These are phyloP conservation scores for Coendou prehensilis DNA, from an alignment of 2,797 vertebrate species.

Conservation along the genomic window DNA sequence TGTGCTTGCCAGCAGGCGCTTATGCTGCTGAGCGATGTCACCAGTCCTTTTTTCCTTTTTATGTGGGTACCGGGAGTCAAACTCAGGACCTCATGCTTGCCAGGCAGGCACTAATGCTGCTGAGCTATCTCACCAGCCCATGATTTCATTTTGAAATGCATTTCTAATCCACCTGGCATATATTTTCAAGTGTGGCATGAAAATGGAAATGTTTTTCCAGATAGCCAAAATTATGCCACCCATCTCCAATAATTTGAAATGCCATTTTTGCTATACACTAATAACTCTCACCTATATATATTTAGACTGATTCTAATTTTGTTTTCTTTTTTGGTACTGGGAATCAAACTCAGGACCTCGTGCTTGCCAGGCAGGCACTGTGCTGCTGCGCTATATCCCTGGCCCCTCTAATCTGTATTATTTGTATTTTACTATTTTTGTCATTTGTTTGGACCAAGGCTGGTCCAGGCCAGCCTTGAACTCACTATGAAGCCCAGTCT, in stretches of 20 bases:
- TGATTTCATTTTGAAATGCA: background rate
- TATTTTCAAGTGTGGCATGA: background rate
- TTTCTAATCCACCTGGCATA: background rate
- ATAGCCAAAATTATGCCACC: background rate
- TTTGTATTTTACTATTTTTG: background rate
- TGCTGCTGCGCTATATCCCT: too few species aligned
- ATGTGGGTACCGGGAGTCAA: too few species aligned
- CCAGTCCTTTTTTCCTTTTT: too few species aligned
- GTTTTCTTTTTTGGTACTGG: too few species aligned
- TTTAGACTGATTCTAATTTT: background rate
- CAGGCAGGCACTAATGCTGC: too few species aligned
- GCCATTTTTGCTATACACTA: conserved; percentile 29
- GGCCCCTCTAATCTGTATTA: background rate
- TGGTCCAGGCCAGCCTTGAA: background rate
- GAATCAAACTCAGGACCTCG: too few species aligned
- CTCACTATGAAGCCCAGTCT: background rate
- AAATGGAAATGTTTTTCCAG: conserved; percentile 14
- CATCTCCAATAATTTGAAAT: conserved; percentile 18
- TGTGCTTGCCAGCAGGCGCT: too few species aligned
- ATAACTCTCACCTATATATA: background rate
- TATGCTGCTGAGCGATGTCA: too few species aligned
- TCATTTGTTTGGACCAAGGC: background rate
- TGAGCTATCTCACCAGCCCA: too few species aligned
- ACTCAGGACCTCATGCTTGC: too few species aligned
- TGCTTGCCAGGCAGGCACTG: too few species aligned